These are phyloP conservation scores for Aspiorhynchus laticeps DNA, from an alignment of 2,113 vertebrate genomes.

Conservation along the genomic window DNA sequence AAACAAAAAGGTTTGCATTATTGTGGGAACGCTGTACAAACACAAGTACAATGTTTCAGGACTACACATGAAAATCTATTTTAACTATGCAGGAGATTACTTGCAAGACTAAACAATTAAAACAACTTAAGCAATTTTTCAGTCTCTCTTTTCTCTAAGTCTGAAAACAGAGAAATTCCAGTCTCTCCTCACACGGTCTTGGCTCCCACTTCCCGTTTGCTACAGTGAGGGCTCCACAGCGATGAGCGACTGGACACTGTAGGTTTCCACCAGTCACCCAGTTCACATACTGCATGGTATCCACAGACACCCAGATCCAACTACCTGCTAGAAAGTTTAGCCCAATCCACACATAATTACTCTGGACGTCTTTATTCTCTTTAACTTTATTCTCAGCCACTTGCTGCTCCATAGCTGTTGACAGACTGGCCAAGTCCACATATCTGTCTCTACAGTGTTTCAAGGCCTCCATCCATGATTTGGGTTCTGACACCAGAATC, in stretches of 20 bases:
- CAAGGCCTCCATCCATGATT: slow-evolving; percentile 5
- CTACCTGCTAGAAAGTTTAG: background rate
- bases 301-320: slow-evolving; percentile 19
- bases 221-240: background rate
- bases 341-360: slow-evolving; percentile 10
- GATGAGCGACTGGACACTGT: background rate
- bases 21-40: background rate
- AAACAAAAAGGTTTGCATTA: background rate
- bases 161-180: slow-evolving; percentile 22
- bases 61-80: background rate
- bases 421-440: slow-evolving; percentile 25
- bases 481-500: slow-evolving; percentile 26
- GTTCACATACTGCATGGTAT: background rate
- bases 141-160: background rate
- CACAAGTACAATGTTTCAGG: background rate
- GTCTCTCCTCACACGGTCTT: slow-evolving; percentile 15
- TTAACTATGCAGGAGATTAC: no score
- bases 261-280: background rate
- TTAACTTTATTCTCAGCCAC: background rate
- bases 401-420: background rate
- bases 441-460: background rate
- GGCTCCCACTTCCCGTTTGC: background rate
- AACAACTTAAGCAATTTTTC: background rate
- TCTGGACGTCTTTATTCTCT: background rate
- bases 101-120: no score